phyloP scores from a whole-genome alignment of 2,113 vertebrate species.

The Lophura nycthemera region DNA sequence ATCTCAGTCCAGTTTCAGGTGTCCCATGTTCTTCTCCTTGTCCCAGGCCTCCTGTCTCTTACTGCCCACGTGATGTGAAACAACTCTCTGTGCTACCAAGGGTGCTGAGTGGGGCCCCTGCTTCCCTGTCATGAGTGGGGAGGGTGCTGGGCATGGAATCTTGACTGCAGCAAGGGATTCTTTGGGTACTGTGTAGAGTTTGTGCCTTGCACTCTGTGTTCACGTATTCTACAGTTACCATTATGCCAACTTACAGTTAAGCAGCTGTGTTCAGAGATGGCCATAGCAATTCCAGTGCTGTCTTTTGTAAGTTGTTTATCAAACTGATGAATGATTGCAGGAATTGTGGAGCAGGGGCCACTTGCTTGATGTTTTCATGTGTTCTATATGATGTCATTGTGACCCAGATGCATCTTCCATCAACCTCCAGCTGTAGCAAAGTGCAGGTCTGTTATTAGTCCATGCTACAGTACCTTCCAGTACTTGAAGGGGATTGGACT shows the following conservation, averaged over 20 bases:
- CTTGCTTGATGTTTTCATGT: background rate
- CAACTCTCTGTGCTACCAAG: fast-evolving
- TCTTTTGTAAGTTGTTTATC: background rate
- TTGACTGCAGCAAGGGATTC: background rate
- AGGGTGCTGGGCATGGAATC: background rate
- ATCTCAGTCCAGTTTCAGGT: background rate
- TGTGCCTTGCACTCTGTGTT: fast-evolving
- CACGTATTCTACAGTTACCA: background rate
- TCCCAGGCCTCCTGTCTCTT: background rate
- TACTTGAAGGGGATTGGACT: too few species aligned
- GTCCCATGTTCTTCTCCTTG: background rate
- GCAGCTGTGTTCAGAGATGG: background rate
- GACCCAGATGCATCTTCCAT: background rate
- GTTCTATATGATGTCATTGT: background rate
- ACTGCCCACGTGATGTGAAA: background rate
- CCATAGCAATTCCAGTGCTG: background rate
- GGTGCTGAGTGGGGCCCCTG: background rate
- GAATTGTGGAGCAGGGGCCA: background rate
- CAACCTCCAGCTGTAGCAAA: background rate
- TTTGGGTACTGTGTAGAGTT: background rate
- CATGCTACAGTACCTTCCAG: background rate
- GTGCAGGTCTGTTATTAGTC: background rate
- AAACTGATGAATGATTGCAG: background rate
- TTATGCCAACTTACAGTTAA: background rate
- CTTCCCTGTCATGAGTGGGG: background rate